phyloP scores from a whole-genome alignment of 2,797 vertebrate genomes.

The Iguana delicatissima region DNA sequence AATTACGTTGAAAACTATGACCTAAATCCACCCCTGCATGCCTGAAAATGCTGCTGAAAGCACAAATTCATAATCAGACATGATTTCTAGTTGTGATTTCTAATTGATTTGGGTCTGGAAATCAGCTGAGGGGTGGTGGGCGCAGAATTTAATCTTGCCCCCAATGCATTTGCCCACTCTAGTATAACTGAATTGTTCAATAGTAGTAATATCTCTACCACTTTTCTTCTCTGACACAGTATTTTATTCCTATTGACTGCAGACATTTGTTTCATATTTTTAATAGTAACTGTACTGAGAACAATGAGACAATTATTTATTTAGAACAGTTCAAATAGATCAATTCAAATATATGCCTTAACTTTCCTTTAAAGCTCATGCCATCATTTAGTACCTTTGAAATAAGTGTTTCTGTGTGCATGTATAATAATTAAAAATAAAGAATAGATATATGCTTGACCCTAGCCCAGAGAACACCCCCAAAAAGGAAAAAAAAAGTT shows the following conservation, averaged over 20 bases:
- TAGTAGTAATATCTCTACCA: background rate
- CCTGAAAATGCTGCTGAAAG: no score
- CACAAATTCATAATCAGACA: no score
- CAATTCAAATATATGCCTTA: background rate
- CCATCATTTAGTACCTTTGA: background rate
- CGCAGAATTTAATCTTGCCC: no score
- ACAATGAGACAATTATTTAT: background rate
- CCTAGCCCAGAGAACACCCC: background rate
- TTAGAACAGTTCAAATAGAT: background rate
- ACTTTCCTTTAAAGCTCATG: background rate
- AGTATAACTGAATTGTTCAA: background rate
- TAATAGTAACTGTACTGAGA: background rate
- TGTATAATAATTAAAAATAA: background rate
- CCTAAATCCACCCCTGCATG: no score
- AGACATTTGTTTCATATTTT: background rate
- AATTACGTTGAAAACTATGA: no score
- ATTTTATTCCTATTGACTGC: background rate
- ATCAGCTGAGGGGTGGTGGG: no score
- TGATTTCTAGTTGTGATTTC: no score
- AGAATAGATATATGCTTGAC: background rate
- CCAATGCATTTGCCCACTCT: no score
- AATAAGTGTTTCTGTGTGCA: background rate
- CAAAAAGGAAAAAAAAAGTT: background rate
- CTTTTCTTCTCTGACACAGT: background rate
- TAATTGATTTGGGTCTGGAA: no score